A percentile compares a stretch with the other conserved stretches of the same genome.
phyloP scores from a whole-genome alignment of 1,140 invertebrate genomes.

The Pogonomyrmex barbatus region DNA sequence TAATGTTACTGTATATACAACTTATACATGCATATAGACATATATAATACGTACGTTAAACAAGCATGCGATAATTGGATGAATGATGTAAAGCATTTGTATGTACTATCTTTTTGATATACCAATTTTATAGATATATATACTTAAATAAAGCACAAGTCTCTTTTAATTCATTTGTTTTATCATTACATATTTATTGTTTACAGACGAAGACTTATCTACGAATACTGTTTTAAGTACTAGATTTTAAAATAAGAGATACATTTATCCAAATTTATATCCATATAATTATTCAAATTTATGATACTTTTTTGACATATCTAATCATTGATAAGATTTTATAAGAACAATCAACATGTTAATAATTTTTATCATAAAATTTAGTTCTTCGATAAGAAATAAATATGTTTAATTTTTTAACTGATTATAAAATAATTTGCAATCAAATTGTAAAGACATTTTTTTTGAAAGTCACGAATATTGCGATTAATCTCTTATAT shows the following conservation, averaged over 20 bases:
- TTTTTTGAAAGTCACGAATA: neutral
- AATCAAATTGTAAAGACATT: neutral
- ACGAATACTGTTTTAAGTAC: conserved; percentile 53
- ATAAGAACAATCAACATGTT: neutral
- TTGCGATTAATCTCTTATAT: neutral
- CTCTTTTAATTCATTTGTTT: conserved; percentile 7
- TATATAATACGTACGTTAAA: neutral
- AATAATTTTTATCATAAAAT: neutral
- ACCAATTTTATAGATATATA: neutral
- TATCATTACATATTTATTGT: conserved; percentile 48
- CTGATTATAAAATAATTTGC: conserved; percentile 19
- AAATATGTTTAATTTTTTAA: neutral
- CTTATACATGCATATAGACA: neutral
- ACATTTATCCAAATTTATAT: no score
- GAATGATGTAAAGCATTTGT: neutral
- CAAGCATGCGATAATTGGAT: neutral
- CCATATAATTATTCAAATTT: conserved; percentile 28
- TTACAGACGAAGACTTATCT: conserved; percentile 61
- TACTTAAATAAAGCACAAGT: conserved; percentile 18
- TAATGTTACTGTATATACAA: no score
- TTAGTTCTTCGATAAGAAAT: neutral
- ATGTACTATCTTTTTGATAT: neutral
- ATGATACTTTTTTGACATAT: neutral
- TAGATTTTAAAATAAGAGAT: neutral
- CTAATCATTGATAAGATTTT: neutral